Evolutionary conservation across 1,140 invertebrate species (phyloP).

Genomic region (Hylaeus anthracinus): DNA sequence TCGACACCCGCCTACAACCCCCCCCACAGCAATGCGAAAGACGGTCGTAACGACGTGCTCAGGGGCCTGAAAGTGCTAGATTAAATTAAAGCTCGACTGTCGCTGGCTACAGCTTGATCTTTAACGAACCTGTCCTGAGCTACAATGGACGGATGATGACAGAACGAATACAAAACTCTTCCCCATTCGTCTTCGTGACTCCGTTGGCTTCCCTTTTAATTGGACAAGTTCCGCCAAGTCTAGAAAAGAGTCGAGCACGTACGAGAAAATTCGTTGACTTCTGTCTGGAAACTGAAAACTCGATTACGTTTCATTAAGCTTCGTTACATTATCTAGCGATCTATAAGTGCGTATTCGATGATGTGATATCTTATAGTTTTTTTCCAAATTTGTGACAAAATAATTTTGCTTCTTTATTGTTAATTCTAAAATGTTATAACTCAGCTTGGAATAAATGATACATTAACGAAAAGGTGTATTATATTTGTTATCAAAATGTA

Average conservation of each 20-base stretch:
- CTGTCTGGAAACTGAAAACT: neutral
- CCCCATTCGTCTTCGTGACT: too few species aligned
- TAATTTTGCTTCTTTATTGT: too few species aligned
- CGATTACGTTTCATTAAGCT: neutral
- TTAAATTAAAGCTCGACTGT: slow-evolving; percentile 46
- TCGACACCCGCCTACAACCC: neutral
- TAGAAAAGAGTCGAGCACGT: neutral
- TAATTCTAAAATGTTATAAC: too few species aligned
- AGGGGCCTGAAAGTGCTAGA: slow-evolving; percentile 14
- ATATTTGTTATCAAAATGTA: too few species aligned
- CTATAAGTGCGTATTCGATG: too few species aligned
- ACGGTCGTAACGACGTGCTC: slow-evolving; percentile 7
- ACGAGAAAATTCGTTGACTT: neutral
- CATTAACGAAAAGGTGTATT: too few species aligned
- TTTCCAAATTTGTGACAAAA: too few species aligned
- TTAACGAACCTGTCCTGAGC: slow-evolving; percentile 30
- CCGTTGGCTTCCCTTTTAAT: neutral
- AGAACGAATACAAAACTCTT: neutral
- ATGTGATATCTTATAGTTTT: too few species aligned
- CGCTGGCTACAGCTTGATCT: slow-evolving; percentile 1
- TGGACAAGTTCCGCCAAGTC: neutral
- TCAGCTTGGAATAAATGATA: too few species aligned
- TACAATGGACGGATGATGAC: neutral
- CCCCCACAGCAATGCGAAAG: neutral
- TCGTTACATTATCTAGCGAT: neutral